Base-by-base conservation (phyloP, 2,113 vertebrate genomes). In the Sminthopsis crassicaudata region DNA sequence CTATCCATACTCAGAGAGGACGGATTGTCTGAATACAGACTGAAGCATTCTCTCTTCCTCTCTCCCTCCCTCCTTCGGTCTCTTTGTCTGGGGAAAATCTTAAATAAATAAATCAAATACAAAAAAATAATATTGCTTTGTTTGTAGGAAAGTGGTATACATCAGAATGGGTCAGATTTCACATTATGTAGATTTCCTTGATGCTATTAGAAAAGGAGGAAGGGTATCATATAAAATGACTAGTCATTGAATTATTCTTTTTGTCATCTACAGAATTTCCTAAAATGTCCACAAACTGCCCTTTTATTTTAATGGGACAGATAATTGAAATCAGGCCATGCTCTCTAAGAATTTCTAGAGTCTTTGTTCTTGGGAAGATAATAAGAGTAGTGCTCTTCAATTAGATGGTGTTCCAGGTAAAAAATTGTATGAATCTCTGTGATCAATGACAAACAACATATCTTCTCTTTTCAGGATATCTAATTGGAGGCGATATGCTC, bases 401-500 rank as follows among this genome's bases (percentile, higher is more conserved):
- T 76, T 76, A 76, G 60, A n/a, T n/a, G 60, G 27, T 12, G 36
- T 76, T n/a, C 36, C 36, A 19, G 36, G 67, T 84, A 84, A 23
- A 84, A n/a, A 84, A 42, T 42, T 84, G 67, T n/a, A 23, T 42
- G 14, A 76, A 84, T 42, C 67, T 84, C 6, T 42, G 7, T 84
- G 36, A 22, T 84, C 19, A 84, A 42, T 84, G 36, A n/a, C n/a
- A n/a, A n/a, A n/a, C 42, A 42, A 84, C 16, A 42, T 22, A 42
- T 95, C 96, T 96, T 8, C 0, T 22, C 90, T 90, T 76, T 98
- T 2, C 97, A 99, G 99, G 99, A 53, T 99, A 99, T 96, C 98
- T 99, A 94, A 99, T 99, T 93, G 99, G 99, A 91, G 99, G 99
- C 0, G 99, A 99, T 88, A 99, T 99, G 95, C 98, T 99, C 95